Percentiles rank a stretch among this genome's conserved stretches.
These are phyloP conservation scores for Enhydra lutris DNA, from an alignment of 2,113 vertebrate species.

Conservation along the genomic window DNA sequence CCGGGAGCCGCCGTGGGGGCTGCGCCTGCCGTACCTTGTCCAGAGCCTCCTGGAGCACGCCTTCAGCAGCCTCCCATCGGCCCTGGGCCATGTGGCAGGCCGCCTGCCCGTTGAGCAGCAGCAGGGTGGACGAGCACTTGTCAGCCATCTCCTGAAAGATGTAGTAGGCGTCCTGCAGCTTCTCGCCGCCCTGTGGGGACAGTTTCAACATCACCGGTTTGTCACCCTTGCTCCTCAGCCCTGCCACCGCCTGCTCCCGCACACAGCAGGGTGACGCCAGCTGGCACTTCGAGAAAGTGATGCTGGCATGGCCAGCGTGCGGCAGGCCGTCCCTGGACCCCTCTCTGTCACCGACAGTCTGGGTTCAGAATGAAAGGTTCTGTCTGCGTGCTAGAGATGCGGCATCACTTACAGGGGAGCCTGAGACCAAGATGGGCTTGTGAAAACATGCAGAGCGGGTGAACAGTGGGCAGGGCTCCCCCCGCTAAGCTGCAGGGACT, in stretches of 20 bases:
- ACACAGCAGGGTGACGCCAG: not conserved
- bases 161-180: conserved; percentile 97
- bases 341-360: not conserved
- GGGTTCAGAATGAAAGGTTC: not conserved
- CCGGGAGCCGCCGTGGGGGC: not conserved
- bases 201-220: not conserved
- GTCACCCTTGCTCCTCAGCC: not conserved
- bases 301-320: fast-evolving
- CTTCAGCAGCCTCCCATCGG: conserved; percentile 96
- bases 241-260: not conserved
- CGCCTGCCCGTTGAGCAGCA: conserved; percentile 94
- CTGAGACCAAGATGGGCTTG: not conserved
- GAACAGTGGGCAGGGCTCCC: not conserved
- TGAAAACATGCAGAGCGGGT: not conserved
- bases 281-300: not conserved
- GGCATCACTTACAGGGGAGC: not conserved
- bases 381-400: not conserved
- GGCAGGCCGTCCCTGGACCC: not conserved
- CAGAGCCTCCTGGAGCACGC: conserved; percentile 90
- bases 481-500: not conserved
- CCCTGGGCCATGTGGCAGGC: conserved; percentile 95
- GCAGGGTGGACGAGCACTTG: conserved; percentile 91
- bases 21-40: conserved; percentile 83
- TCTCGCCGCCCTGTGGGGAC: conserved; percentile 91
- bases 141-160: conserved; percentile 99